A percentile compares a stretch with the other conserved stretches of the same genome.
phyloP scores from a whole-genome alignment of 2,113 vertebrate genomes.

The Meriones unguiculatus region DNA sequence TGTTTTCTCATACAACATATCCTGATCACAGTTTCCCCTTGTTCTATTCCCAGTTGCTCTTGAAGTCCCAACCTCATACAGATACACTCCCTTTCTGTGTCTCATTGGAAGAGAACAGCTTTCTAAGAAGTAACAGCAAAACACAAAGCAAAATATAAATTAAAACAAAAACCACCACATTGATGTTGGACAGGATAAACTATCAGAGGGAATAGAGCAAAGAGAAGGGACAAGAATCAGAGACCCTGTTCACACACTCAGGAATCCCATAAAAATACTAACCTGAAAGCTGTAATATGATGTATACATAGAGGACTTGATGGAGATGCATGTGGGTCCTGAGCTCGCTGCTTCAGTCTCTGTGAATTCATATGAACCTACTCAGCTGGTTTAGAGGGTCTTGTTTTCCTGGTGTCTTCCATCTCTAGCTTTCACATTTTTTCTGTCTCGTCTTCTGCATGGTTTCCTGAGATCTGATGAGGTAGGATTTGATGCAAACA shows the following conservation, averaged over 20 bases:
- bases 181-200: neutral
- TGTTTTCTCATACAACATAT: neutral
- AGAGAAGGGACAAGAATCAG: neutral
- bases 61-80: neutral
- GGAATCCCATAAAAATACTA: neutral
- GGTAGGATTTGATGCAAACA: neutral
- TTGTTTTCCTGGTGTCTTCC: neutral
- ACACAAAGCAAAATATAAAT: neutral
- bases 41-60: neutral
- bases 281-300: neutral
- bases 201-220: neutral
- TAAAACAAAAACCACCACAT: neutral
- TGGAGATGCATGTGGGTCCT: neutral
- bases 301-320: neutral
- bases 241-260: neutral
- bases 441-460: neutral
- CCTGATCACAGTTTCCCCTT: neutral
- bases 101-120: neutral
- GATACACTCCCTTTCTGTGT: neutral
- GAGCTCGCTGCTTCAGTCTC: no score
- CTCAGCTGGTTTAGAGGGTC: neutral
- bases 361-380: neutral
- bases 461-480: neutral
- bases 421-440: neutral
- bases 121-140: neutral